Evolutionary conservation across 1,140 invertebrate species (phyloP), one percentile per base, ranked within the genome.

Genomic region (Palaemon carinicauda): DNA sequence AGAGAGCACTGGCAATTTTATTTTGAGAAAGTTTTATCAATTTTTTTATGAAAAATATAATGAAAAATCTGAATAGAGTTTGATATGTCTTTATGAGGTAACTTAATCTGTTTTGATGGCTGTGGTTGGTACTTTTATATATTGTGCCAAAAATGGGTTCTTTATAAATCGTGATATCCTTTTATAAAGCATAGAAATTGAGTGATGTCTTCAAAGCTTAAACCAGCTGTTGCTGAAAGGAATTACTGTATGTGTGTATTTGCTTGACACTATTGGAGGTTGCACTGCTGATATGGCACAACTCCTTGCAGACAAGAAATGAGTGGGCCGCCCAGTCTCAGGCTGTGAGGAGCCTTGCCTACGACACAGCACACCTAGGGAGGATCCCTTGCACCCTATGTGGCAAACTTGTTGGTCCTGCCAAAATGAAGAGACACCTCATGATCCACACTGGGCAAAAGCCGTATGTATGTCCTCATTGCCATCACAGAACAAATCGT

Each of bases 371-470:
- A 65, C 75, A 80, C 15, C 83, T 71, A 17, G 77, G 83, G 29
- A 86, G 77, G 83, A 78, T 86, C 54, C 56, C 83, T 24, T 86
- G 83, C 83, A 80, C 83, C 53, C 83, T 86, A 27, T 86, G 83
- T 86, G 83, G 83, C 29, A 86, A 86, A 71, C 83, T 86, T 75
- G 83, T 86, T 77, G 52, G 83, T 27, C 75, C 41, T 41, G 77
- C 83, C 83, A 86, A 86, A 86, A 86, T 86, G 83, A 86, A 86
- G 83, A 80, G 83, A 65, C 83, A 86, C 73, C 83, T 80, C 53
- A 73, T 86, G 52, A 86, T 86, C 77, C 83, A 86, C 83, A 86
- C 83, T 69, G 83, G 83, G 24, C 83, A 86, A 86, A 86, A 86
- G 54, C 83, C 83, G 29, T 86, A 56, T 73, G 83, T 71, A 24